Conservation (phyloP, 2,888 invertebrate species). For the Pheosia gnoma region DNA sequence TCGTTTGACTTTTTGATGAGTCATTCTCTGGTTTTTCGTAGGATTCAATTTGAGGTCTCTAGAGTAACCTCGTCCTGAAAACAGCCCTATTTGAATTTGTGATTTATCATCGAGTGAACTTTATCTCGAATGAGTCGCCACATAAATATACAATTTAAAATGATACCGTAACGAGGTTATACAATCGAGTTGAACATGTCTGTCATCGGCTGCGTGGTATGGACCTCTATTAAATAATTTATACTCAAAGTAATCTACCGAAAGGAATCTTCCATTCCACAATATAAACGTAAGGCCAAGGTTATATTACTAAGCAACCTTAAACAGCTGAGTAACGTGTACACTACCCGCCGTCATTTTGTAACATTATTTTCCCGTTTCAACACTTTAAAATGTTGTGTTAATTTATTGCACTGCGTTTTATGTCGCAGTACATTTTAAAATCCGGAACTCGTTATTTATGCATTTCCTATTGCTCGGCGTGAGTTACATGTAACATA, state of each 20-base stretch:
- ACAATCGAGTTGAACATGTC: slow-evolving; percentile 29
- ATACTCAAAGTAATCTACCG: slow-evolving; percentile 39
- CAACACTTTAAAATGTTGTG: slow-evolving; percentile 1
- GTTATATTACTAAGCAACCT: slow-evolving; percentile 25
- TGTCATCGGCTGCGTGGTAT: slow-evolving; percentile 27
- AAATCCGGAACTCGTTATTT: not conserved
- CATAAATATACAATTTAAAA: slow-evolving; percentile 25
- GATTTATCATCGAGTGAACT: not conserved
- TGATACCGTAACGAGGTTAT: slow-evolving; percentile 29
- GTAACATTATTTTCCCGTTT: slow-evolving; percentile 9
- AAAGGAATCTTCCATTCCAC: slow-evolving; percentile 57
- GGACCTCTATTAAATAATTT: slow-evolving; percentile 46
- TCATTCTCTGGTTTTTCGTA: not conserved
- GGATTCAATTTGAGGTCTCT: not conserved
- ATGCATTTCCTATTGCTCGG: not conserved
- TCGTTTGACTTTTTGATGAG: not conserved
- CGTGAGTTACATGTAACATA: not conserved
- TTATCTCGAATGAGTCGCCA: slow-evolving; percentile 13
- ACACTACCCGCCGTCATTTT: slow-evolving; percentile 13
- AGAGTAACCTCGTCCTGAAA: not conserved
- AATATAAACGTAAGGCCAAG: slow-evolving; percentile 36
- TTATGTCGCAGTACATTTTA: not conserved
- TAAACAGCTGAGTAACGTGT: slow-evolving; percentile 21
- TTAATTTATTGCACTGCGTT: not conserved
- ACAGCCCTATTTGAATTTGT: not conserved